Evolutionary conservation across 2,113 vertebrate genomes (phyloP), one percentile per base, ranked within the genome.

Genomic region (Chascanopsetta lugubris): DNA sequence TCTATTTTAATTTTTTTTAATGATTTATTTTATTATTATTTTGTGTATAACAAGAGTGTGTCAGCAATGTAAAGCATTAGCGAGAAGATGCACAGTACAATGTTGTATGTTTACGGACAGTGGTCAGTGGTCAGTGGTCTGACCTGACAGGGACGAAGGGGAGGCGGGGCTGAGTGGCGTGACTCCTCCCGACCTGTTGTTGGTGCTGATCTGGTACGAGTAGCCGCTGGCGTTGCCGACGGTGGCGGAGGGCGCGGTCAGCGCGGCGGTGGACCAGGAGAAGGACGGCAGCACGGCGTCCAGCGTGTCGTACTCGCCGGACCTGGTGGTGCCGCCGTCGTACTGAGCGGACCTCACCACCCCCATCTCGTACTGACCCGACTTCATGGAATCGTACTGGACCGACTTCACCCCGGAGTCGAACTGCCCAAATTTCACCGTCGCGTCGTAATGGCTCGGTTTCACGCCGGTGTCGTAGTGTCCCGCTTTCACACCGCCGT

Each of bases 111-210:
- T 20, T 3, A 30, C 17, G 12, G 49, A 10, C n/a, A 6, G 45
- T 15, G 8, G 49, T n/a, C 2, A 48, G 6, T 22, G 6, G 15
- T 8, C 0, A 3, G 24, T 36, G 24, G 20, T 50, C 77, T 86
- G 56, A 90, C 89, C 89, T 80, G 89, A 90, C 60, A 89, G 65
- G n/a, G 89, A 82, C 0, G 86, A 85, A n/a, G 83, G 81, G 0
- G 81, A 56, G 12, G 40, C 61, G 47, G 74, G 25, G 36, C 40
- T 53, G 4, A 79, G 1, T 0, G 68, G 71, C 0, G 21, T 12
- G 0, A 67, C 26, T 22, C 77, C 81, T 20, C 75, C 81, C 0
- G 73, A 8, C 82, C 79, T 87, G 87, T 90, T 90, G 83, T 90
- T 90, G 71, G 73, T 68, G 58, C 76, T 49, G 36, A 45, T 20